Evolutionary conservation across 2,113 vertebrate species (phyloP), one percentile per base, ranked within the genome.

Genomic region (Antechinus flavipes): DNA sequence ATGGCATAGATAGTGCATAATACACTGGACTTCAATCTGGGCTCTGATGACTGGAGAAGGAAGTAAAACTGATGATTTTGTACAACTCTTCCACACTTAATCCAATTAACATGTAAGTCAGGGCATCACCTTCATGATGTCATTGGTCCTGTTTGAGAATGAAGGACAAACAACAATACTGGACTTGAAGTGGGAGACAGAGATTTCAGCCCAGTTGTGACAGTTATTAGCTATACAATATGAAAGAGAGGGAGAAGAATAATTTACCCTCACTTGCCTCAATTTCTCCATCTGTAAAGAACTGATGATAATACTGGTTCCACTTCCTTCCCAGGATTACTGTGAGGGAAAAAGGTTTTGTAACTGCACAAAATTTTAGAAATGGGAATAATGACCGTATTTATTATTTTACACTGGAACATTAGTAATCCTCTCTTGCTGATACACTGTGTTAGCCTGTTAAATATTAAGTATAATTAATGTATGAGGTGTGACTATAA

Each of bases 391-490:
- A 84, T 22, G 16, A 84, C 42, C 22, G 68, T 84, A 42, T 23
- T 84, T 42, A 42, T 42, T 84, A n/a, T 42, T 84, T 84, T 84
- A 84, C 68, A 84, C 2, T 42, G 68, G 19, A 84, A 42, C n/a
- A 42, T 84, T 84, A 84, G n/a, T 84, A 84, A 84, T 84, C 68
- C 19, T n/a, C 68, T 76, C n/a, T 84, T 42, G 68, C 68, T 84
- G 68, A 84, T 84, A 22, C 19, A 84, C 1, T n/a, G 68, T 84
- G 68, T 84, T 84, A 84, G 68, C n/a, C 68, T 84, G 68, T 42
- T 84, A 84, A 84, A 84, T 84, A 84, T 84, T 84, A 42, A 84
- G 68, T 42, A n/a, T 84, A 84, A 84, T 84, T 84, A 84, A 84
- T 84, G n/a, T 84, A 84, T 84, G 68, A 84, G 19, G 68, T 84